These are phyloP conservation scores for Hypselothyrea guttata DNA, from an alignment of 2,888 invertebrate species.

Conservation along the genomic window DNA sequence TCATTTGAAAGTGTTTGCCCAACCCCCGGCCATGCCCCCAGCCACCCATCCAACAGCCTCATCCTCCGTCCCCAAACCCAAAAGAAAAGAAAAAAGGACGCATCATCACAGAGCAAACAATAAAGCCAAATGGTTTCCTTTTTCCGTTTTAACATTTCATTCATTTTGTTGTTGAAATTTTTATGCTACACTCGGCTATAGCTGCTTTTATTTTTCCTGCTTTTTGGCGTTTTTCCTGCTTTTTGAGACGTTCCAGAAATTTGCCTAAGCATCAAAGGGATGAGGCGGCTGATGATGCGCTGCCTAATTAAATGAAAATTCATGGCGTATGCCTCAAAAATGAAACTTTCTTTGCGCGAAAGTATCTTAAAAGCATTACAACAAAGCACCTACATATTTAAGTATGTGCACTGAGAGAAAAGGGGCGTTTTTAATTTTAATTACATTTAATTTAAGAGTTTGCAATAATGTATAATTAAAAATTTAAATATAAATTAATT, in stretches of 20 bases:
- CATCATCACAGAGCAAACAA: constrained; percentile 62
- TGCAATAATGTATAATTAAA: too few relatives aligned
- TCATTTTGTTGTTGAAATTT: constrained; percentile 6
- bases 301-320: constrained; percentile 76
- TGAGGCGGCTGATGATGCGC: constrained; percentile 56
- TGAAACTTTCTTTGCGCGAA: constrained; percentile 53
- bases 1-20: constrained; percentile 67
- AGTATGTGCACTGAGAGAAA: too few relatives aligned
- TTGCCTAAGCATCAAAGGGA: constrained; percentile 65
- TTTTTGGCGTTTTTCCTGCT: constrained; percentile 9
- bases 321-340: constrained; percentile 63
- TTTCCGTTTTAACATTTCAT: constrained; percentile 21
- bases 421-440: too few relatives aligned
- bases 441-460: too few relatives aligned
- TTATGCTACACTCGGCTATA: not conserved
- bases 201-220: not conserved
- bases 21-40: not conserved
- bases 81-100: constrained; percentile 27
- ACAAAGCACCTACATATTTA: constrained; percentile 41
- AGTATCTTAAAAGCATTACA: constrained; percentile 63
- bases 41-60: too few relatives aligned
- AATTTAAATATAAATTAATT: too few relatives aligned
- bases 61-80: too few relatives aligned
- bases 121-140: constrained; percentile 57
- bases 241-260: constrained; percentile 46